phyloP scores from a whole-genome alignment of 2,113 vertebrate species.

The Solenodon paradoxus region DNA sequence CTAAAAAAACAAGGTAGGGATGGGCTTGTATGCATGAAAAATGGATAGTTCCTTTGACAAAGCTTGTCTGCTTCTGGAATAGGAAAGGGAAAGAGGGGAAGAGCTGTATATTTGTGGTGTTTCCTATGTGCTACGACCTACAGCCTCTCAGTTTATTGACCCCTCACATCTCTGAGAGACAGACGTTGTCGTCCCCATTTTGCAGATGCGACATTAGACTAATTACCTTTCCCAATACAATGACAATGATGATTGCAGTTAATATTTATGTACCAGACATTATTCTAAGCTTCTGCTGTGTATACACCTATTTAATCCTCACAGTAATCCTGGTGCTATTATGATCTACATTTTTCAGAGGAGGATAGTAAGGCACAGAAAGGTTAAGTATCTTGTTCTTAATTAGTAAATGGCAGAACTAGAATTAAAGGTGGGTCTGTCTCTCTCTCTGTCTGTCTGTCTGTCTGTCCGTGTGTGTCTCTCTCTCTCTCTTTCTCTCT shows the following conservation, averaged over 20 bases:
- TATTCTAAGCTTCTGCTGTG: not conserved
- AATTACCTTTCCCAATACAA: not conserved
- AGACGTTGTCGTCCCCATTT: not conserved
- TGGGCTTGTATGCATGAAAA: not conserved
- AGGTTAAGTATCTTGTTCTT: not conserved
- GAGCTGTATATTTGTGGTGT: not conserved
- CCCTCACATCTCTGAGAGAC: not conserved
- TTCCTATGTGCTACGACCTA: not conserved
- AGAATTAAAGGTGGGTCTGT: too few relatives aligned
- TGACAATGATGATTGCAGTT: not conserved
- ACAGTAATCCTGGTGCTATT: not conserved
- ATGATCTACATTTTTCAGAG: not conserved
- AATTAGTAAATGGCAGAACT: not conserved
- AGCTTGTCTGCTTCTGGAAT: not conserved
- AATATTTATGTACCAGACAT: not conserved
- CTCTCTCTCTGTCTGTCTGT: too few relatives aligned
- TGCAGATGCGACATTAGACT: not conserved
- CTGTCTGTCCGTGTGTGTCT: too few relatives aligned
- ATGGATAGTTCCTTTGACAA: not conserved
- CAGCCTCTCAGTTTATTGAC: not conserved
- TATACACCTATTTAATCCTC: not conserved
- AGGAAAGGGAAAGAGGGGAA: not conserved
- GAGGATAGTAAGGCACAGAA: not conserved
- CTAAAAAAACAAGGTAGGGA: not conserved
- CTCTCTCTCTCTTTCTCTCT: too few relatives aligned